Conservation (phyloP, 2,797 vertebrate genomes). For the Pangasius mekongensis region DNA sequence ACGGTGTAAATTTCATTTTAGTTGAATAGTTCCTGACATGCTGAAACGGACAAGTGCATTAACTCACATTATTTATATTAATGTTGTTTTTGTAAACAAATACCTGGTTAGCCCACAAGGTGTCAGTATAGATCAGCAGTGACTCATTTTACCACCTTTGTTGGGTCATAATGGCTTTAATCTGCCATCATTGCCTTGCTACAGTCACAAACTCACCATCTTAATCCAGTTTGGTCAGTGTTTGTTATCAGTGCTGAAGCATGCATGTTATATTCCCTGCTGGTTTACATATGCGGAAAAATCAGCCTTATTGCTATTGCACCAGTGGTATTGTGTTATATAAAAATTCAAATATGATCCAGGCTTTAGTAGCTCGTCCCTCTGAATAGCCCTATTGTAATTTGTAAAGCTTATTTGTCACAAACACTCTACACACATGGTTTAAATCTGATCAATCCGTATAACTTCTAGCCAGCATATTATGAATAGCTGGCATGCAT, state of each 20-base stretch:
- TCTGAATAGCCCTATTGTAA: constrained; percentile 26
- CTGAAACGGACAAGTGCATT: neutral
- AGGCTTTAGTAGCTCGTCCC: constrained; percentile 3
- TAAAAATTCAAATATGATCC: constrained; percentile 1
- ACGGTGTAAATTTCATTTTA: neutral
- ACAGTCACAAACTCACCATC: constrained; percentile 14
- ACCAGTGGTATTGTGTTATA: neutral
- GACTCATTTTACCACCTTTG: neutral
- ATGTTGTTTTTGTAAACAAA: neutral
- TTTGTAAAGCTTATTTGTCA: constrained; percentile 27
- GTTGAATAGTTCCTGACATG: neutral
- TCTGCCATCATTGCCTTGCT: constrained; percentile 12
- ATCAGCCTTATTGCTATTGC: neutral
- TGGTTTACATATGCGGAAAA: neutral
- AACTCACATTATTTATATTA: neutral
- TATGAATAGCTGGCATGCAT: constrained; percentile 45
- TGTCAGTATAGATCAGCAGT: constrained; percentile 45
- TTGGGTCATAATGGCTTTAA: constrained; percentile 9
- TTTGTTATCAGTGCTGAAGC: neutral
- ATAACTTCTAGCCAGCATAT: constrained; percentile 28
- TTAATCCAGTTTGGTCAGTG: neutral
- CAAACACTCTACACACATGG: constrained; percentile 41
- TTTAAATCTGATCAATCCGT: constrained; percentile 45
- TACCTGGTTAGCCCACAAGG: constrained; percentile 42
- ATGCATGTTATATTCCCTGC: neutral